These are phyloP conservation scores for Danaus chrysippus DNA, from an alignment of 2,888 invertebrate genomes.

Conservation along the genomic window DNA sequence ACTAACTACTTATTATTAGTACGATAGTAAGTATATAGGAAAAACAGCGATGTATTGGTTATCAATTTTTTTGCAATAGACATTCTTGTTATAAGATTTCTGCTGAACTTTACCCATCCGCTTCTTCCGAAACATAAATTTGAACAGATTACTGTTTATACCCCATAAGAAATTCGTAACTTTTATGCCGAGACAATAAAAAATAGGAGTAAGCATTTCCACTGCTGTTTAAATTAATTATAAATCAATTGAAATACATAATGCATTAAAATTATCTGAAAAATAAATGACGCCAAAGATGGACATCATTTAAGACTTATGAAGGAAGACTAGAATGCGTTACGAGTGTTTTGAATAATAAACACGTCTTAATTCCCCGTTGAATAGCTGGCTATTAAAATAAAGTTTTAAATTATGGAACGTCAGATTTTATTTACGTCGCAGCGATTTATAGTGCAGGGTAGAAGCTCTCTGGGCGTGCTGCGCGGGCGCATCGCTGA, in stretches of 20 bases:
- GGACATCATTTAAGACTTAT: conserved; percentile 43
- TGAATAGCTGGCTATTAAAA: conserved; percentile 76
- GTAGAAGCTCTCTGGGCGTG: conserved; percentile 27
- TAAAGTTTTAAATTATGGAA: conserved; percentile 75
- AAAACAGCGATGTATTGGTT: conserved; percentile 21
- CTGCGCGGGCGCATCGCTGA: conserved; percentile 42
- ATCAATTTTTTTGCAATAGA: not conserved
- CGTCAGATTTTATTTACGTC: conserved; percentile 74
- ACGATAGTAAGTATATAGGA: conserved; percentile 19
- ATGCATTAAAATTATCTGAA: not conserved
- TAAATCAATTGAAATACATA: not conserved
- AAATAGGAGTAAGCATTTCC: not conserved
- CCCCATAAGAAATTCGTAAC: conserved; percentile 21
- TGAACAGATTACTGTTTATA: conserved; percentile 36
- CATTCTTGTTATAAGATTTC: conserved; percentile 21
- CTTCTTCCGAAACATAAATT: conserved; percentile 61
- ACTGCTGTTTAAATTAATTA: not conserved
- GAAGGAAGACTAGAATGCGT: conserved; percentile 69
- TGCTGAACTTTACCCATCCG: conserved; percentile 55
- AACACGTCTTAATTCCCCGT: conserved; percentile 76
- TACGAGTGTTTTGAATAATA: conserved; percentile 68
- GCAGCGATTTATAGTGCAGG: conserved; percentile 64
- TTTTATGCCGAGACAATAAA: not conserved
- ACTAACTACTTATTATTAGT: not conserved
- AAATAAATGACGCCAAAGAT: not conserved